Evolutionary conservation across 1,140 invertebrate species (phyloP).

Genomic region (Diorhabda carinulata): DNA sequence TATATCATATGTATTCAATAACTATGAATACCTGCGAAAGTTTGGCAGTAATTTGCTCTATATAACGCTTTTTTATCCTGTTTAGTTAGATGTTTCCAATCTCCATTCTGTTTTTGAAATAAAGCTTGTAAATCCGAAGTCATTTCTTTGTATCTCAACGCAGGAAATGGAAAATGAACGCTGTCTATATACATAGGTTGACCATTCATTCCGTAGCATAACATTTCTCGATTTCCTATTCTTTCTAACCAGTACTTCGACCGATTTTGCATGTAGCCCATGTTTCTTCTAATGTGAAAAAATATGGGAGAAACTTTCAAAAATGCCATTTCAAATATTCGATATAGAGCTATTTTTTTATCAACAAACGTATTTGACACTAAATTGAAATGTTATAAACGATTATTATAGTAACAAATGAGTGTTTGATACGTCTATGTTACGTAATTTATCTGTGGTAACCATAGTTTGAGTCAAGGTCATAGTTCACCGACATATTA

Average conservation of each 20-base stretch:
- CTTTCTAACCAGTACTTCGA: constrained; percentile 26
- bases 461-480: no score
- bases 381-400: no score
- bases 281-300: constrained; percentile 4
- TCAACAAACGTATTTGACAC: no score
- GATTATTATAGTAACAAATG: no score
- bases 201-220: constrained; percentile 32
- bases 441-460: no score
- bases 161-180: constrained; percentile 28
- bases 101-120: constrained; percentile 35
- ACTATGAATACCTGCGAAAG: constrained; percentile 18
- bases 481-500: no score
- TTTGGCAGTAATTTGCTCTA: constrained; percentile 33
- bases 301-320: constrained; percentile 8
- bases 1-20: not conserved
- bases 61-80: constrained; percentile 36
- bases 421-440: no score
- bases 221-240: constrained; percentile 31
- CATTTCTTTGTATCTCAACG: constrained; percentile 30
- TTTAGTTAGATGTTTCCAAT: constrained; percentile 32
- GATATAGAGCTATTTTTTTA: no score
- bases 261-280: constrained; percentile 21
- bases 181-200: constrained; percentile 24
- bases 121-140: constrained; percentile 30
- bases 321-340: constrained; percentile 4